These are phyloP conservation scores for Psix sp. DNA, from an alignment of 1,140 invertebrate species.

Conservation along the genomic window DNA sequence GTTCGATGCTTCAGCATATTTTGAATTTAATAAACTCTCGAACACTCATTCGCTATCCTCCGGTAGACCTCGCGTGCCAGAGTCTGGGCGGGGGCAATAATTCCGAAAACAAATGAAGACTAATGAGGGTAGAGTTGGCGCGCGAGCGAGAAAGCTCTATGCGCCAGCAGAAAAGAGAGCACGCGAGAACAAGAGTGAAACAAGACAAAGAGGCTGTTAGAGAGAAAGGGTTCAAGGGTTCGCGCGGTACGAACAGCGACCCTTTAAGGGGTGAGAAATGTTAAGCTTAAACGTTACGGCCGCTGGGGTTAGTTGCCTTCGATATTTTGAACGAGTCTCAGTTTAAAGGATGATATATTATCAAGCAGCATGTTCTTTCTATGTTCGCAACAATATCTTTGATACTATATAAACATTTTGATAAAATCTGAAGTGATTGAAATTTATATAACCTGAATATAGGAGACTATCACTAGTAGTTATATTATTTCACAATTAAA, in stretches of 20 bases:
- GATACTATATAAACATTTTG: conserved; percentile 36
- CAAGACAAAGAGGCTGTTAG: conserved; percentile 61
- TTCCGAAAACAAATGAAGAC: conserved; percentile 79
- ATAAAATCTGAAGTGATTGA: background rate
- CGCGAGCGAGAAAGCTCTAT: conserved; percentile 55
- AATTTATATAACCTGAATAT: too few relatives aligned
- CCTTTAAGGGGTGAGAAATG: conserved; percentile 76
- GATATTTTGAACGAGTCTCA: conserved; percentile 59
- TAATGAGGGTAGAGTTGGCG: conserved; percentile 74
- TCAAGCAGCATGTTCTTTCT: conserved; percentile 70
- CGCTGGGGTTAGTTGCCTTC: conserved; percentile 71
- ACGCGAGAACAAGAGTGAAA: conserved; percentile 60
- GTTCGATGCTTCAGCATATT: conserved; percentile 67
- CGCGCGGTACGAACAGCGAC: conserved; percentile 62
- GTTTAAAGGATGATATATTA: conserved; percentile 76
- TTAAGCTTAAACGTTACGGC: conserved; percentile 76
- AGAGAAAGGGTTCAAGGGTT: conserved; percentile 72
- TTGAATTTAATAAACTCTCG: conserved; percentile 75
- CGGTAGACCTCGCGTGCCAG: conserved; percentile 64
- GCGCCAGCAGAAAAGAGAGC: conserved; percentile 52
- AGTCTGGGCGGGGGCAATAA: conserved; percentile 72
- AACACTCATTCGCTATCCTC: conserved; percentile 64
- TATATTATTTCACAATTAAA: too few relatives aligned
- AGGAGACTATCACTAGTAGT: too few relatives aligned
- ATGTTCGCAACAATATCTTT: conserved; percentile 63